Base-by-base conservation (phyloP, 1,140 invertebrate genomes). In the Cherax destructor region DNA sequence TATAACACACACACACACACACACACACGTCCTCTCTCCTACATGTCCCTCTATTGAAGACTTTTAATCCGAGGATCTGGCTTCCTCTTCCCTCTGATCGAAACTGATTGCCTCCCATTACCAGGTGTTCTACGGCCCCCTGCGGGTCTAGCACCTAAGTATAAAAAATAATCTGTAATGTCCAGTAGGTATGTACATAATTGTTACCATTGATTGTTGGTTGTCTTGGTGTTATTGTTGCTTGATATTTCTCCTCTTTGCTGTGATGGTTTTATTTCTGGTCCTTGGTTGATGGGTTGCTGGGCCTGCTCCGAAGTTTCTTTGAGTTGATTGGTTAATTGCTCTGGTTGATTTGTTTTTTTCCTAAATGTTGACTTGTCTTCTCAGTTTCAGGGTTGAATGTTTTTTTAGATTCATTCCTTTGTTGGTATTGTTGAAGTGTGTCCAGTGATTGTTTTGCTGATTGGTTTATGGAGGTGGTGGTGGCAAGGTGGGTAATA, bases 1-100 rank as follows among this genome's bases (percentile, higher is more conserved):
- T 41, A 41, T 41, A 41, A 41, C 50, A 83, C 50, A 83, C 50
- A 83, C 11, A 83, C 50, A 83, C 18, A 83, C 49, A 83, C 18
- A 83, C 49, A 83, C 18, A 83, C 56, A 59, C 21, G 61, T 11
- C 52, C 52, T 56, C 52, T 56, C 52, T 56, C 0, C 52, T 24
- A 4, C 30, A 41, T 41, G 30, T 41, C 30, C 30, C 30, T 41
- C 30, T 41, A 2, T 41, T 41, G 30, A 41, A 2, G 30, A 41
- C 30, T 41, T 41, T 41, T 41, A 41, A 41, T 41, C 30, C 30
- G 30, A 41, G 30, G 30, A 41, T 41, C 30, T 41, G 30, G 30
- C 30, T 41, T 41, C 2, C 30, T 41, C 30, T 41, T 41, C 30
- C 30, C 30, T 41, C 30, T 0, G 30, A 41, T 41, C 30, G 30